Base-by-base conservation (phyloP, 1,140 invertebrate genomes). In the Prorops nasuta region DNA sequence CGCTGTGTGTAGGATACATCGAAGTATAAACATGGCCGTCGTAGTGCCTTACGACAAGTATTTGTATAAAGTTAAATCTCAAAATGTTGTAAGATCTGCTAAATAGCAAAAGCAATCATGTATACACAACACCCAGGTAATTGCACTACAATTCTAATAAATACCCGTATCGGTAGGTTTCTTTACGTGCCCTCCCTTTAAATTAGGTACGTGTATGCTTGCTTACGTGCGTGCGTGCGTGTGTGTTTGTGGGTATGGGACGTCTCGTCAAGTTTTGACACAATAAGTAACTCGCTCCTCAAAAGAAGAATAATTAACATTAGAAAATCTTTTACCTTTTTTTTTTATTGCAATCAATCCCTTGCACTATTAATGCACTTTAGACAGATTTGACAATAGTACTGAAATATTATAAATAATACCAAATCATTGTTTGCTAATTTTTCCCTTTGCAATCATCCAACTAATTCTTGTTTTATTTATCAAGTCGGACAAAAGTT, bases 1-100 rank as follows among this genome's bases (percentile, higher is more conserved):
- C 20, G 31, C 24, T 24, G 14, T 49, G 50, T 53, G 49, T 52
- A 53, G 54, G 53, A 51, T 64, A 58, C 60, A 61, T 62, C 60
- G 54, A 57, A 66, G 64, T 69, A 60, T 69, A 69, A 69, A 69
- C 66, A 69, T 69, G 66, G 66, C 66, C 62, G 66, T 59, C 60
- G 50, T 56, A 60, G 56, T 63, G 60, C 66, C 58, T 58, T 64
- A 44, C 44, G 59, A 64, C 44, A 48, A 58, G 38, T 64, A 55
- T 60, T 65, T 58, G 51, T 51, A 51, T 55, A 44, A 55, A 39
- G 49, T 24, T 39, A 49, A 53, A 54, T 39, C 28, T 41, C 40
- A 56, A 31, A 34, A 49, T 41, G 24, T 45, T 44, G 41, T 46
- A 38, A 40, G 19, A 40, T 16, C 49, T 54, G 54, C 58, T 60